Conservation (phyloP, 2,888 invertebrate species). For the Agrilus cyanescens region DNA sequence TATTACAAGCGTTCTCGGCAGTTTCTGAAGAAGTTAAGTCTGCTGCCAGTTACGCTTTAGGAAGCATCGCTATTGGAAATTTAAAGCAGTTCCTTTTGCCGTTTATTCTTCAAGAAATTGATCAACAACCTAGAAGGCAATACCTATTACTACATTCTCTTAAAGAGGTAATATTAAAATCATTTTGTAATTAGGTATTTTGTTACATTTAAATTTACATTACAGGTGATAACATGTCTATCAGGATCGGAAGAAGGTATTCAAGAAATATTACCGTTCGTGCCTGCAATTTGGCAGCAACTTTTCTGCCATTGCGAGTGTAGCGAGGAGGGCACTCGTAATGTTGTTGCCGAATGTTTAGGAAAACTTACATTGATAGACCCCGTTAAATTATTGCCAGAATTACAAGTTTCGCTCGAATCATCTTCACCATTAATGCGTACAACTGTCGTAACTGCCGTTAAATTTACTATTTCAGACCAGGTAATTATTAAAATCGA, state of each 20-base stretch:
- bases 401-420: constrained; percentile 68
- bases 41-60: constrained; percentile 93
- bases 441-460: constrained; percentile 93
- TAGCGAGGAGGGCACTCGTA: constrained; percentile 94
- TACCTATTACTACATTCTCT: constrained; percentile 93
- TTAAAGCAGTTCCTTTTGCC: constrained; percentile 78
- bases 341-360: constrained; percentile 97
- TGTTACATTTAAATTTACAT: not conserved
- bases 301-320: constrained; percentile 93
- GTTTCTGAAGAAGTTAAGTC: constrained; percentile 94
- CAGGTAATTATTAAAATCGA: constrained; percentile 44
- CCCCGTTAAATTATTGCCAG: constrained; percentile 77
- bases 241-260: constrained; percentile 64
- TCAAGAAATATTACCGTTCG: constrained; percentile 64
- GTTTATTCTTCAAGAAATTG: constrained; percentile 87
- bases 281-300: constrained; percentile 84
- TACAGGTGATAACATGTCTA: constrained; percentile 73
- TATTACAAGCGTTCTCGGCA: constrained; percentile 79
- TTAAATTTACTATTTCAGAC: constrained; percentile 98
- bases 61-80: constrained; percentile 93
- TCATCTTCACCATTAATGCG: constrained; percentile 77
- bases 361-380: constrained; percentile 92
- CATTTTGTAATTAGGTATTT: not conserved
- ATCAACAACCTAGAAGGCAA: constrained; percentile 87
- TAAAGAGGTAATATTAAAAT: constrained; percentile 67